Evolutionary conservation across 2,113 vertebrate genomes (phyloP).

Genomic region (Notiomystis cincta): DNA sequence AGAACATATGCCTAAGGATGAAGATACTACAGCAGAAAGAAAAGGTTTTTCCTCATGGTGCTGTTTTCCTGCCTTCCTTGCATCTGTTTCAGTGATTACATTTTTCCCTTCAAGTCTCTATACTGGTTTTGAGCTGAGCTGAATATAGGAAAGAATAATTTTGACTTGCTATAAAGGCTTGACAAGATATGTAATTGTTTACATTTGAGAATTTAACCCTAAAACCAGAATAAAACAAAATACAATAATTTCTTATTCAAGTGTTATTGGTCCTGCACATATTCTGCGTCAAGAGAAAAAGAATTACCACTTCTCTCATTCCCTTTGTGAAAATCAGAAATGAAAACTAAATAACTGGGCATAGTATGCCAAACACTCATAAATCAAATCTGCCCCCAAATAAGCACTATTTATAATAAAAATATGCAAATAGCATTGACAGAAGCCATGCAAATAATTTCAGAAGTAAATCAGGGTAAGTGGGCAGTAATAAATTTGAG

Average conservation of each 20-base stretch:
- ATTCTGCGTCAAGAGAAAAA: neutral
- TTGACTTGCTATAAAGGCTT: slow-evolving; percentile 3
- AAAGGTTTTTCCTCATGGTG: neutral
- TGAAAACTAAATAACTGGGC: slow-evolving; percentile 61
- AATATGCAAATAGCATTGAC: slow-evolving; percentile 66
- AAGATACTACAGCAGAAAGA: neutral
- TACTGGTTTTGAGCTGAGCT: neutral
- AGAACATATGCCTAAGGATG: neutral
- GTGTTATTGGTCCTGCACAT: neutral
- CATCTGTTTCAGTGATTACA: neutral
- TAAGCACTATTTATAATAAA: slow-evolving; percentile 68
- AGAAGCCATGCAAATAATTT: slow-evolving; percentile 68
- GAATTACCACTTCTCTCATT: slow-evolving; percentile 19
- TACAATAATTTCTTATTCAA: neutral
- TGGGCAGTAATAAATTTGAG: slow-evolving; percentile 70
- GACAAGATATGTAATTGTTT: neutral
- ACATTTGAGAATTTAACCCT: neutral
- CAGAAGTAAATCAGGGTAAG: slow-evolving; percentile 71
- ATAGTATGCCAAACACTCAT: slow-evolving; percentile 55
- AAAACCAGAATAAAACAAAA: neutral
- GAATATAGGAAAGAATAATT: neutral
- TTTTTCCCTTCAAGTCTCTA: neutral
- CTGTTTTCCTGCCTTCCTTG: neutral
- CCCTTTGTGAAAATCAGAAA: slow-evolving; percentile 59
- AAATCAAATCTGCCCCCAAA: slow-evolving; percentile 70